A percentile compares a stretch with the other conserved stretches of the same genome.
Evolutionary conservation across 1,140 invertebrate species (phyloP).

Genomic region (Apis mellifera): Amel_HAv3.1 CM009941.2:1718001-1718500

Average conservation of each 20-base stretch:
- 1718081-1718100: conserved; percentile 34
- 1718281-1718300: not conserved
- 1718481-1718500: too few relatives aligned
- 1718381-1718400: too few relatives aligned
- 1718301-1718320: too few relatives aligned
- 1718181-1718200: conserved; percentile 55
- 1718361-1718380: too few relatives aligned
- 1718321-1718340: too few relatives aligned
- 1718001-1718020: conserved; percentile 50
- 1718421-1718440: too few relatives aligned
- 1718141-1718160: conserved; percentile 21
- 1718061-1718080: not conserved
- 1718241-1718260: not conserved
- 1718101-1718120: not conserved
- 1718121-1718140: not conserved
- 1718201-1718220: conserved; percentile 46
- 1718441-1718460: too few relatives aligned
- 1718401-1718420: too few relatives aligned
- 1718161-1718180: conserved; percentile 39
- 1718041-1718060: not conserved
- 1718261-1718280: too few relatives aligned
- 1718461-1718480: too few relatives aligned
- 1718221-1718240: conserved; percentile 30
- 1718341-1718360: too few relatives aligned
- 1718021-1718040: not conserved